Percentiles rank a stretch among this genome's conserved stretches.
Conservation (phyloP, 2,797 vertebrate genomes). For the Poecilia gillii region DNA sequence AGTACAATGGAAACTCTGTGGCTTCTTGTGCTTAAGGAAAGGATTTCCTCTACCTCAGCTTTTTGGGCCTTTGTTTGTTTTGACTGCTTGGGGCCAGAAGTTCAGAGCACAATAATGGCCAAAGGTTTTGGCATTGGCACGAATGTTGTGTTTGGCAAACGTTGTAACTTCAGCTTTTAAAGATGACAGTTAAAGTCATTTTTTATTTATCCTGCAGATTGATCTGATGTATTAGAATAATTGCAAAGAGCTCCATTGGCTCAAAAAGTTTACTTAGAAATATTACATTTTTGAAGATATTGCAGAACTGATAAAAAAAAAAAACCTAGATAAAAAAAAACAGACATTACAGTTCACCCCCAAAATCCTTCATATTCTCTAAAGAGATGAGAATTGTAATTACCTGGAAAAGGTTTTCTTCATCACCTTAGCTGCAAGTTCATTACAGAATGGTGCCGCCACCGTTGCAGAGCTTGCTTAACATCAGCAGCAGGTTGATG, state of each 20-base stretch:
- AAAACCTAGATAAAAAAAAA: neutral
- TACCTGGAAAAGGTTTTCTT: neutral
- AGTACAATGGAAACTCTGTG: neutral
- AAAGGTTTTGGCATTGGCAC: neutral
- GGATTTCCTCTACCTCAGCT: neutral
- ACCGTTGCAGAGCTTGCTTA: neutral
- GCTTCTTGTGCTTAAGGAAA: neutral
- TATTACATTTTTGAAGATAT: neutral
- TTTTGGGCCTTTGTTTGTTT: neutral
- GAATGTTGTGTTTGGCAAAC: neutral
- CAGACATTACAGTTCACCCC: neutral
- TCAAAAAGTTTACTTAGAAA: too few species aligned
- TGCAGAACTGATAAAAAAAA: neutral
- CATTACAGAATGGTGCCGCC: neutral
- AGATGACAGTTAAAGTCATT: neutral
- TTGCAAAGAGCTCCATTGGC: neutral
- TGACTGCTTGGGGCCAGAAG: neutral
- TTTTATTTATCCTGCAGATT: neutral
- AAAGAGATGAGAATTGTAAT: neutral
- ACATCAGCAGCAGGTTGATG: neutral
- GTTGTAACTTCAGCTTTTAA: neutral
- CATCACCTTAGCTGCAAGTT: neutral
- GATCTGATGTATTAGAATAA: neutral
- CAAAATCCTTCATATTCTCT: neutral
- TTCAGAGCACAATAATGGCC: neutral